A percentile compares a stretch with the other conserved stretches of the same genome.
Evolutionary conservation across 1,140 invertebrate species (phyloP).

Genomic region (Arion vulgaris): DNA sequence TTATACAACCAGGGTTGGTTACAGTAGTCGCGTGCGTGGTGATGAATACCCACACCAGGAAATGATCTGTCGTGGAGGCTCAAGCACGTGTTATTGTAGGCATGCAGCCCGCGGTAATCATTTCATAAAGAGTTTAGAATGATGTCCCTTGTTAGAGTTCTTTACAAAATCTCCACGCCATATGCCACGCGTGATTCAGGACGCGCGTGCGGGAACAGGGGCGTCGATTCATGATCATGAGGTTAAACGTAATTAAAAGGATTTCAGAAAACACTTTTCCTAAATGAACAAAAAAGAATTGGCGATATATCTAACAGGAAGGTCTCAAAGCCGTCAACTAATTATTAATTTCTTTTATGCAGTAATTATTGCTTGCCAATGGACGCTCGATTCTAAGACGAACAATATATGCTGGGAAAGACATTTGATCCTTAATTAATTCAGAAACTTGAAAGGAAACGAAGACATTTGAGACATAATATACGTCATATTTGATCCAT

Average conservation of each 20-base stretch:
- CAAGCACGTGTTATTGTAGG: constrained; percentile 1
- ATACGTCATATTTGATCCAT: neutral
- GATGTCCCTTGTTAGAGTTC: constrained; percentile 17
- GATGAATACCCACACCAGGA: neutral
- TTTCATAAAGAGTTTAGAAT: constrained; percentile 17
- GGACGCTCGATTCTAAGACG: neutral
- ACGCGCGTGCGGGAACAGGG: neutral
- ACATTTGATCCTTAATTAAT: neutral
- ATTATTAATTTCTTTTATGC: neutral
- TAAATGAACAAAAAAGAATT: neutral
- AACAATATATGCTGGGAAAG: neutral
- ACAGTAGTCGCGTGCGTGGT: neutral
- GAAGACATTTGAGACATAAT: neutral
- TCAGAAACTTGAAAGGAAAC: neutral
- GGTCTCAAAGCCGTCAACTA: neutral
- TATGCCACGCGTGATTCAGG: constrained; percentile 16
- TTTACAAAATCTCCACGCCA: neutral
- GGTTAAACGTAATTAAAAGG: constrained; percentile 11
- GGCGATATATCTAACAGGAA: neutral
- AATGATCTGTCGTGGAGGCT: neutral
- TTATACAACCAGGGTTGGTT: neutral
- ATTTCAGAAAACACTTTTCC: constrained; percentile 2
- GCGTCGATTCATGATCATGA: neutral
- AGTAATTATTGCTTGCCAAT: neutral
- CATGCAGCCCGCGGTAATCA: neutral